These are phyloP conservation scores for Myotis brandtii DNA, from an alignment of 2,113 vertebrate species.

Conservation along the genomic window DNA sequence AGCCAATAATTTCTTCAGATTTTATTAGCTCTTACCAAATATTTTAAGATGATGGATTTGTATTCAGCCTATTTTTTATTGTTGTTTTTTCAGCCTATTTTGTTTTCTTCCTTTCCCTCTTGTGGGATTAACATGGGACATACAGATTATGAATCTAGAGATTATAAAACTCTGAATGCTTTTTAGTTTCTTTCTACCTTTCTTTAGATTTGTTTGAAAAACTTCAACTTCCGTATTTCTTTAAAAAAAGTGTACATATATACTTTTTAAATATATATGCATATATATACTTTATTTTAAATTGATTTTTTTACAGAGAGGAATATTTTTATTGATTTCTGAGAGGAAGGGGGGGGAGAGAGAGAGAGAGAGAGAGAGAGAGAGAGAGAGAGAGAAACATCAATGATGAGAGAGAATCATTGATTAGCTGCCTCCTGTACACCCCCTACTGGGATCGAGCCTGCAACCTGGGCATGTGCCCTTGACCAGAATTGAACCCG, in stretches of 20 bases:
- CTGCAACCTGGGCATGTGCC: too few relatives aligned
- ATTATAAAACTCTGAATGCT: background rate
- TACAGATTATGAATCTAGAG: background rate
- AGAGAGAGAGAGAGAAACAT: too few relatives aligned
- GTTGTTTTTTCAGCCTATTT: background rate
- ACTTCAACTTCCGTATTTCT: background rate
- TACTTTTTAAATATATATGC: too few relatives aligned
- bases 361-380: too few relatives aligned
- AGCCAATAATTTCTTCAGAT: constrained; percentile 7
- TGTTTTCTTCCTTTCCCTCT: constrained; percentile 23
- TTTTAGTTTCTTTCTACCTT: constrained; percentile 12
- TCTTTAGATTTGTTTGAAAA: constrained; percentile 33
- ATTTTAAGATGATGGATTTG: background rate
- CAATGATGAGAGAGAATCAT: too few relatives aligned
- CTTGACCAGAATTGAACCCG: too few relatives aligned
- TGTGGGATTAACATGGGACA: background rate
- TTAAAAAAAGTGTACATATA: background rate
- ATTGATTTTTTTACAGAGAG: too few relatives aligned
- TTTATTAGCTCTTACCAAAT: background rate
- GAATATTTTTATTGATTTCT: too few relatives aligned
- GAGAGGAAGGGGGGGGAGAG: too few relatives aligned
- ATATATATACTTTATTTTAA: too few relatives aligned
- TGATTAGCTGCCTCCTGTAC: too few relatives aligned
- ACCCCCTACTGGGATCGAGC: too few relatives aligned
- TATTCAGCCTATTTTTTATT: background rate